Base-by-base conservation (phyloP, 1,140 invertebrate genomes). In the Calephelis virginiensis region DNA sequence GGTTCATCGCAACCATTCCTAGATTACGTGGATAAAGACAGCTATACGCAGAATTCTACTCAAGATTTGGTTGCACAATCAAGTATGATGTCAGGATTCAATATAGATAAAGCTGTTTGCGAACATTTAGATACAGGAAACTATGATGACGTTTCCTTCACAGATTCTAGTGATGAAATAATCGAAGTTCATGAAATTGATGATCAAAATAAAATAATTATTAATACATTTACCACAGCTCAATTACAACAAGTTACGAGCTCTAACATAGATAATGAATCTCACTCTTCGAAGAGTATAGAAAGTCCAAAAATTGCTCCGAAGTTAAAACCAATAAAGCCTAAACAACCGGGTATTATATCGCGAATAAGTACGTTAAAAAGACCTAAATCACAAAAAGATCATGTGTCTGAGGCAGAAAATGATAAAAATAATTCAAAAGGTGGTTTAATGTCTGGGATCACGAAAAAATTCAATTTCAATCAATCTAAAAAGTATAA, bases 21-120 rank as follows among this genome's bases (percentile, higher is more conserved):
- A 71, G 82, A 82, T 69, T 90, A 78, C 56, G 81, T 74, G 6
- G 85, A 88, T 60, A 81, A 68, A 49, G 81, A 83, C 6, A 82
- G 80, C 71, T 83, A 83, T 49, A 80, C 76, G 1, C 75, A 86
- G 47, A 78, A 83, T 66, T 76, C 73, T 28, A 74, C 80, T 64
- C 75, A 77, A 70, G 82, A 80, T 74, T 71, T 91, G 49, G 85
- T 81, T 59, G 76, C 78, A 17, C 90, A 92, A 70, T 85, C 83
- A 0, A 83, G 75, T 5, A 91, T 89, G 82, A 92, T 91, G 90
- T 82, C 89, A 3, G 87, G 81, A 59, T 92, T 91, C 69, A 89
- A 90, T 72, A 76, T 86, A 53, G 78, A 91, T 71, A 84, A 80
- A 68, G 72, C 74, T 47, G 75, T 91, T 11, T 78, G 76, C 72